phyloP scores from a whole-genome alignment of 2,113 vertebrate genomes.

The Brienomyrus longianalis region DNA sequence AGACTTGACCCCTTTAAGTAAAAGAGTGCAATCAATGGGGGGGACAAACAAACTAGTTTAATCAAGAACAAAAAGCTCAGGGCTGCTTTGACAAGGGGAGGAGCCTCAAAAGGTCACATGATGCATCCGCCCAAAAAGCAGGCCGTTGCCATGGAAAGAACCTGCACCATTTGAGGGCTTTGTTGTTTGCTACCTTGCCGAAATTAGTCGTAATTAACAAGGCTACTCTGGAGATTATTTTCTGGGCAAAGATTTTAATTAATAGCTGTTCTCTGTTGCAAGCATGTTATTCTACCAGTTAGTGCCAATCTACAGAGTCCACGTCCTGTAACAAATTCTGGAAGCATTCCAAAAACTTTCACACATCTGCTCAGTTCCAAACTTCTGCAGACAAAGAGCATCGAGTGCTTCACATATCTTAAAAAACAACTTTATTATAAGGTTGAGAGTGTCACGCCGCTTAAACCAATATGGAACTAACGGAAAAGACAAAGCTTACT shows the following conservation, averaged over 20 bases:
- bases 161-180: slow-evolving; percentile 34
- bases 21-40: slow-evolving; percentile 33
- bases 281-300: slow-evolving; percentile 57
- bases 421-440: not conserved
- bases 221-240: slow-evolving; percentile 59
- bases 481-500: slow-evolving; percentile 24
- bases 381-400: not conserved
- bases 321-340: slow-evolving; percentile 43
- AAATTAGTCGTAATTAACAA: slow-evolving; percentile 65
- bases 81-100: slow-evolving; percentile 24
- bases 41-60: slow-evolving; percentile 38
- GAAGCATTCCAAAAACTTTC: slow-evolving; percentile 51
- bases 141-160: slow-evolving; percentile 52
- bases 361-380: slow-evolving; percentile 3
- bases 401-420: not conserved
- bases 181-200: slow-evolving; percentile 36
- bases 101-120: slow-evolving; percentile 32
- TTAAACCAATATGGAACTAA: not conserved
- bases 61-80: slow-evolving; percentile 33
- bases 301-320: slow-evolving; percentile 52
- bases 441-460: not conserved
- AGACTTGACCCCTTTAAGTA: slow-evolving; percentile 40
- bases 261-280: slow-evolving; percentile 54
- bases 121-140: slow-evolving; percentile 21
- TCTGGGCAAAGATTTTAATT: slow-evolving; percentile 66